Evolutionary conservation across 2,797 vertebrate species (phyloP).

Genomic region (Aphelocoma californica): DNA sequence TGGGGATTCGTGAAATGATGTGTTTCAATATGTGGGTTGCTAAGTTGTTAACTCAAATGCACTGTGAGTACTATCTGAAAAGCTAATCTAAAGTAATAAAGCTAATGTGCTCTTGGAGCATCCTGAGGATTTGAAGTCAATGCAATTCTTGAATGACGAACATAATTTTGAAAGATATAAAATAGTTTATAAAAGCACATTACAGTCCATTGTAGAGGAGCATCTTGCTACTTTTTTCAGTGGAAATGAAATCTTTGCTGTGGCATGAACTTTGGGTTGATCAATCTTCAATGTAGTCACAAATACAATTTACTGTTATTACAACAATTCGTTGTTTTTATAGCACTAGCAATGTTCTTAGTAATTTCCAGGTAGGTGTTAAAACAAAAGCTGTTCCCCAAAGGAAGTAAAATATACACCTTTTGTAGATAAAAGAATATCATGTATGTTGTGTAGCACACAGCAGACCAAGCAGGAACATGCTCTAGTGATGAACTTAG

Average conservation of each 20-base stretch:
- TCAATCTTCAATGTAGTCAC: background rate
- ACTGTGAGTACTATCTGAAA: background rate
- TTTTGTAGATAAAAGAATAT: background rate
- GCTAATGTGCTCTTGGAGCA: slow-evolving; percentile 1
- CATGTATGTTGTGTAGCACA: background rate
- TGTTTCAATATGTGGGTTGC: background rate
- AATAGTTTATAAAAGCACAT: background rate
- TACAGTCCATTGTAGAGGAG: background rate
- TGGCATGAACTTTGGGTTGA: background rate
- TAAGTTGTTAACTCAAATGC: slow-evolving; percentile 10
- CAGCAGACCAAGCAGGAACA: background rate
- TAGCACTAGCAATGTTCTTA: background rate
- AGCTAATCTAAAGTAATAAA: slow-evolving; percentile 39
- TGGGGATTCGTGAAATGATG: background rate
- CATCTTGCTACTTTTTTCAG: background rate
- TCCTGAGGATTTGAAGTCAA: slow-evolving; percentile 21
- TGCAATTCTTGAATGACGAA: background rate
- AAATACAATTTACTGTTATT: slow-evolving; percentile 17
- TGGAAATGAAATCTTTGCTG: background rate
- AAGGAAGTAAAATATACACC: background rate
- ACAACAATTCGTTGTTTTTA: slow-evolving; percentile 41
- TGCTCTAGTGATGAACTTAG: background rate
- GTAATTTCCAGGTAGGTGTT: slow-evolving; percentile 26
- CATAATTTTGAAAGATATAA: slow-evolving; percentile 6
- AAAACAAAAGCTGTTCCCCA: background rate